A percentile compares a stretch with the other conserved stretches of the same genome.
phyloP scores from a whole-genome alignment of 92 coral and sea anemone genomes.

The Epizoanthus ramosus region DNA sequence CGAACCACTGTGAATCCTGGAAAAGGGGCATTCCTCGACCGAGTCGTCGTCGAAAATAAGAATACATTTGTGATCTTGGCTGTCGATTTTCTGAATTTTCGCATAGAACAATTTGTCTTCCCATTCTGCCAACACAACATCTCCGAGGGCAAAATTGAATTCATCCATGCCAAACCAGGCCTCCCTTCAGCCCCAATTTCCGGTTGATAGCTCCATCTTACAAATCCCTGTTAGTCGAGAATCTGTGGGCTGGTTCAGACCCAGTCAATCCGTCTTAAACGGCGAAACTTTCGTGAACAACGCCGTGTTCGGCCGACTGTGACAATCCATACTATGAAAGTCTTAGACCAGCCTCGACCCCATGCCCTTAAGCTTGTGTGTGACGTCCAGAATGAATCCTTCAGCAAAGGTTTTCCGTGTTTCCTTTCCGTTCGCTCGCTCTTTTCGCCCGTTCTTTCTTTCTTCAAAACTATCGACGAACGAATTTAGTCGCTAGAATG shows the following conservation, averaged over 20 bases:
- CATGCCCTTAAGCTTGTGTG: constrained; percentile 58
- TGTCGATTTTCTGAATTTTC: constrained; percentile 96
- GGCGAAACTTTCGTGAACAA: constrained; percentile 22
- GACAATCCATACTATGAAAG: constrained; percentile 45
- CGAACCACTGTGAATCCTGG: constrained; percentile 99
- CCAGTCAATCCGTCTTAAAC: constrained; percentile 10
- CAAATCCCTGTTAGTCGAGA: constrained; percentile 43
- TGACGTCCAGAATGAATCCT: constrained; percentile 77
- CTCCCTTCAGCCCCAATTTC: constrained; percentile 69
- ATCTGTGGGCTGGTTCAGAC: constrained; percentile 43
- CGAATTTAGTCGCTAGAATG: constrained; percentile 30
- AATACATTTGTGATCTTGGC: constrained; percentile 70
- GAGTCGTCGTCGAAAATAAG: constrained; percentile 99
- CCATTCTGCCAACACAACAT: constrained; percentile 99
- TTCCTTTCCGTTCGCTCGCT: constrained; percentile 49
- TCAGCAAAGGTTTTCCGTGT: constrained; percentile 58
- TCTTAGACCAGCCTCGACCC: constrained; percentile 84
- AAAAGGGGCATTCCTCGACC: constrained; percentile 97
- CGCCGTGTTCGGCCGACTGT: constrained; percentile 45
- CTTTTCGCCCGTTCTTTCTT: neutral
- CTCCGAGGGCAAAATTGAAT: constrained; percentile 87
- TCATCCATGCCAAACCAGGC: constrained; percentile 86
- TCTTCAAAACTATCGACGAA: constrained; percentile 15
- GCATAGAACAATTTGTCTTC: constrained; percentile 99
- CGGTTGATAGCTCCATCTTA: constrained; percentile 53